A percentile compares a stretch with the other conserved stretches of the same genome.
These are phyloP conservation scores for Sminthopsis crassicaudata DNA, from an alignment of 2,113 vertebrate genomes.

Conservation along the genomic window DNA sequence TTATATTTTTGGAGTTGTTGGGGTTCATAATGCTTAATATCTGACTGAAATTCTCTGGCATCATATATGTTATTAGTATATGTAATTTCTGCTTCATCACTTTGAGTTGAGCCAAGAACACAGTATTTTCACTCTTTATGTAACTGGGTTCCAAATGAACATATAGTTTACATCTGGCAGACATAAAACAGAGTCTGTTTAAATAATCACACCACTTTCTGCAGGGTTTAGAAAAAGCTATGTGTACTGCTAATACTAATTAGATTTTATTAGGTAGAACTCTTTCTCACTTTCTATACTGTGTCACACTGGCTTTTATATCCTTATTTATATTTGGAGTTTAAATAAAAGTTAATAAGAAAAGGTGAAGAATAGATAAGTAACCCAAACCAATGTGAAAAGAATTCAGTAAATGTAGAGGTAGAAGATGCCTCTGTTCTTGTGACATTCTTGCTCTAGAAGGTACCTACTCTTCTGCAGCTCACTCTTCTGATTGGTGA, in stretches of 20 bases:
- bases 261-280: background rate
- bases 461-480: background rate
- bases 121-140: background rate
- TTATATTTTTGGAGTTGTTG: background rate
- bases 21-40: background rate
- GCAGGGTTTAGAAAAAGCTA: background rate
- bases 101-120: background rate
- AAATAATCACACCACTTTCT: background rate
- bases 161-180: slow-evolving; percentile 17
- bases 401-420: background rate
- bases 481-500: background rate
- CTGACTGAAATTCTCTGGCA: background rate
- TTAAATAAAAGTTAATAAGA: background rate
- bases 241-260: background rate
- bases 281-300: background rate
- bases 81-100: background rate
- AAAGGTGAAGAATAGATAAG: background rate
- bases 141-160: background rate
- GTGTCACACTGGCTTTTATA: background rate
- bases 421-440: background rate
- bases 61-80: background rate
- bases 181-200: slow-evolving; percentile 15
- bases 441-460: background rate
- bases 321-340: background rate
- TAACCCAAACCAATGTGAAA: background rate